Conservation (phyloP, 2,888 invertebrate species). For the Catocala sponsa region DNA sequence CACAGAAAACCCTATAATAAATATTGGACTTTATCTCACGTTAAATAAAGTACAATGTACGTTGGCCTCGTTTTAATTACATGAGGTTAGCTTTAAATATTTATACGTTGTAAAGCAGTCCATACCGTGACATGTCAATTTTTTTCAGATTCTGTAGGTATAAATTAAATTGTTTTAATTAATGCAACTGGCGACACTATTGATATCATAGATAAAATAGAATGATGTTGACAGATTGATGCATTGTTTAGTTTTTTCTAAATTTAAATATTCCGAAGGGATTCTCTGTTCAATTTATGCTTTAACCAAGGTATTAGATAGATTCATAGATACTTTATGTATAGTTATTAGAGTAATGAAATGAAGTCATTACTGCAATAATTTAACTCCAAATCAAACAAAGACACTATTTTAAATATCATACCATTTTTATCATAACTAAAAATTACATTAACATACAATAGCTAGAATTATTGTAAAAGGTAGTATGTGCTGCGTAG, state of each 20-base stretch:
- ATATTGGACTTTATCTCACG: slow-evolving; percentile 47
- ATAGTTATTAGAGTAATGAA: no score
- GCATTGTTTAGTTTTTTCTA: neutral
- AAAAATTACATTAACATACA: no score
- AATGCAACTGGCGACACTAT: slow-evolving; percentile 30
- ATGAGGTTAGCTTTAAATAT: slow-evolving; percentile 52
- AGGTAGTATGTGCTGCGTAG: no score
- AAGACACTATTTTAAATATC: no score
- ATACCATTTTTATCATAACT: no score
- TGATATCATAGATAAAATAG: slow-evolving; percentile 17
- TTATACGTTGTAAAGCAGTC: slow-evolving; percentile 48
- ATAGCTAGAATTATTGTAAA: no score
- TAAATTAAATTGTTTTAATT: slow-evolving; percentile 40
- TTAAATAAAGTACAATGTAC: slow-evolving; percentile 39
- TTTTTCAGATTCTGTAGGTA: slow-evolving; percentile 43
- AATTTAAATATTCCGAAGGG: neutral
- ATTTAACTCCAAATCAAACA: no score
- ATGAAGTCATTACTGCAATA: no score
- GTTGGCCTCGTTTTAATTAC: slow-evolving; percentile 39
- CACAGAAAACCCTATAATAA: slow-evolving; percentile 45
- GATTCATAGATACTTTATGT: no score
- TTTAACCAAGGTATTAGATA: no score
- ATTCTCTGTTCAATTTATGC: no score
- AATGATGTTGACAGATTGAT: neutral
- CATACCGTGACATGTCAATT: slow-evolving; percentile 55